Conservation (phyloP, 2,888 invertebrate species). For the Volucella inanis region DNA sequence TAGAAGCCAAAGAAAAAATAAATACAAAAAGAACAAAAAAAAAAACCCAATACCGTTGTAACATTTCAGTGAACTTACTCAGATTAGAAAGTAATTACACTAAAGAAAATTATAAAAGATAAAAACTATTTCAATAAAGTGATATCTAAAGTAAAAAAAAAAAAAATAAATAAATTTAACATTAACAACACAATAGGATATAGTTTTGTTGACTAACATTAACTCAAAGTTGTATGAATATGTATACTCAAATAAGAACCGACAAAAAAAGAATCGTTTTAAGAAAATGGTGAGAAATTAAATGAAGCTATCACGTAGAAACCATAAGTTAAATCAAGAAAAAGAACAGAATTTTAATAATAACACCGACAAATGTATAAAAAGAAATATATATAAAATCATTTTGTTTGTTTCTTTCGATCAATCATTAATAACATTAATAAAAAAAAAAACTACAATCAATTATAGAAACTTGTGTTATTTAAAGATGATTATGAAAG, state of each 20-base stretch:
- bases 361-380: constrained; percentile 48
- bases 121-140: constrained; percentile 60
- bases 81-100: constrained; percentile 41
- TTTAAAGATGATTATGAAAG: background rate
- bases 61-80: constrained; percentile 60
- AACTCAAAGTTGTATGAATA: constrained; percentile 41
- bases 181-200: constrained; percentile 23
- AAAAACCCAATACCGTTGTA: constrained; percentile 15
- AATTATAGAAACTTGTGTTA: constrained; percentile 25
- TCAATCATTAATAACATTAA: constrained; percentile 66
- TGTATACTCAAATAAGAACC: constrained; percentile 28
- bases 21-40: constrained; percentile 15
- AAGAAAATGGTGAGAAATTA: constrained; percentile 30
- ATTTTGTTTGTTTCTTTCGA: constrained; percentile 67
- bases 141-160: constrained; percentile 36
- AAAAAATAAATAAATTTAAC: constrained; percentile 16
- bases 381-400: constrained; percentile 36
- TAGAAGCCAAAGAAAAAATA: constrained; percentile 55
- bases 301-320: constrained; percentile 28
- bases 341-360: constrained; percentile 17
- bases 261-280: constrained; percentile 20
- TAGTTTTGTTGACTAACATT: constrained; percentile 40
- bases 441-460: constrained; percentile 54
- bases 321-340: constrained; percentile 15
- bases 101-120: constrained; percentile 22